Evolutionary conservation across 2,797 vertebrate species (phyloP).

Genomic region (Alouatta caraya): DNA sequence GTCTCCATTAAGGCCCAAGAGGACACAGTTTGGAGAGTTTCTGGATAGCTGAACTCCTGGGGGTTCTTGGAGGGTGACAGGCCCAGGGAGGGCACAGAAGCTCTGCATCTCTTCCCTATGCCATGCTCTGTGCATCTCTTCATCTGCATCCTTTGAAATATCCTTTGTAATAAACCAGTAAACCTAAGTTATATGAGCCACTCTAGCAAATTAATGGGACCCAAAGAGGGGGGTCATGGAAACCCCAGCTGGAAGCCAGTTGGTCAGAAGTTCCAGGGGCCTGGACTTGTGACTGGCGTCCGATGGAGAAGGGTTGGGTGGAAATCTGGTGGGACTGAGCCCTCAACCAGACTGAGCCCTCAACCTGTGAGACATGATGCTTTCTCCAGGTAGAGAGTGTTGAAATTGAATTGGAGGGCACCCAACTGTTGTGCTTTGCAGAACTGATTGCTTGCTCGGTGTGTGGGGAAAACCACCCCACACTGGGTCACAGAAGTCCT

Average conservation of each 20-base stretch:
- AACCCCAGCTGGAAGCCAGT: not conserved
- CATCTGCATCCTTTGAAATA: not conserved
- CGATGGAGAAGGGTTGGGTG: too few relatives aligned
- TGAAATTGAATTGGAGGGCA: not conserved
- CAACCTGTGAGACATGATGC: not conserved
- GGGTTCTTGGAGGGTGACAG: not conserved
- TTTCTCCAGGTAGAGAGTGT: not conserved
- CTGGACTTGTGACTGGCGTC: not conserved
- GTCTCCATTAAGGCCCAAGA: not conserved
- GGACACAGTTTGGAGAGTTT: not conserved
- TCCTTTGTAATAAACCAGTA: not conserved
- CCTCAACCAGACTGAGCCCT: not conserved
- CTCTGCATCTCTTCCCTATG: not conserved
- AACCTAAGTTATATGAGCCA: not conserved
- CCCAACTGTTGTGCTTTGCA: not conserved
- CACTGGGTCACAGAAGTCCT: not conserved
- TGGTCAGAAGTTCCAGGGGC: not conserved
- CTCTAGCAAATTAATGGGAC: not conserved
- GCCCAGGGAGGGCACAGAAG: not conserved
- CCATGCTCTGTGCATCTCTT: not conserved
- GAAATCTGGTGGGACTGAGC: not conserved
- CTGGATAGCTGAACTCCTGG: not conserved
- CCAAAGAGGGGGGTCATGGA: not conserved
- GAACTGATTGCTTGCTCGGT: not conserved
- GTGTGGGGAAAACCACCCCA: not conserved